phyloP scores from a whole-genome alignment of 2,113 vertebrate genomes.

The Tiliqua scincoides region DNA sequence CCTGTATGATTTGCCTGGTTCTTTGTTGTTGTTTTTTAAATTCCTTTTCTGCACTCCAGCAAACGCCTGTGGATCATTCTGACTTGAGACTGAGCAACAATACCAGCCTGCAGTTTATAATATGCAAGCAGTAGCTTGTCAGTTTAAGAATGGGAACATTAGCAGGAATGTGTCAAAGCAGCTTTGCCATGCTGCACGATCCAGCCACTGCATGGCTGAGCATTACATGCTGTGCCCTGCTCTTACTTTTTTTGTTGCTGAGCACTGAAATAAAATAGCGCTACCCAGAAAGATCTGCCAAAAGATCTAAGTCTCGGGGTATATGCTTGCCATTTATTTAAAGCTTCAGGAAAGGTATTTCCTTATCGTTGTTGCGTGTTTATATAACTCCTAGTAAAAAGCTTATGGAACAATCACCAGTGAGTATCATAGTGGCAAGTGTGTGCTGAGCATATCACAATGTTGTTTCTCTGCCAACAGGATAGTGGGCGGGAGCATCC shows the following conservation, averaged over 20 bases:
- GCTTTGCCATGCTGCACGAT: not conserved
- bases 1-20: not conserved
- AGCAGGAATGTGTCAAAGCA: slow-evolving; percentile 11
- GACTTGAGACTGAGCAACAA: not conserved
- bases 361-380: not conserved
- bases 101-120: not conserved
- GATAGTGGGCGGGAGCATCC: too few relatives aligned
- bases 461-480: too few relatives aligned
- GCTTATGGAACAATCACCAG: not conserved
- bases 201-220: not conserved
- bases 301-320: not conserved
- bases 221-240: not conserved
- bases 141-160: not conserved
- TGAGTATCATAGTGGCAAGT: not conserved
- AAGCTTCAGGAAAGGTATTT: not conserved
- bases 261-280: not conserved
- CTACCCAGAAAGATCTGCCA: not conserved
- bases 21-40: not conserved
- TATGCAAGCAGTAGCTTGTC: not conserved
- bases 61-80: not conserved
- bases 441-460: not conserved
- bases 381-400: not conserved
- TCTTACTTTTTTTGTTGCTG: not conserved
- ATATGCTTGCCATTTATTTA: not conserved
- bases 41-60: not conserved